Evolutionary conservation across 2,797 vertebrate species (phyloP).

Genomic region (Pitangus sulphuratus): DNA sequence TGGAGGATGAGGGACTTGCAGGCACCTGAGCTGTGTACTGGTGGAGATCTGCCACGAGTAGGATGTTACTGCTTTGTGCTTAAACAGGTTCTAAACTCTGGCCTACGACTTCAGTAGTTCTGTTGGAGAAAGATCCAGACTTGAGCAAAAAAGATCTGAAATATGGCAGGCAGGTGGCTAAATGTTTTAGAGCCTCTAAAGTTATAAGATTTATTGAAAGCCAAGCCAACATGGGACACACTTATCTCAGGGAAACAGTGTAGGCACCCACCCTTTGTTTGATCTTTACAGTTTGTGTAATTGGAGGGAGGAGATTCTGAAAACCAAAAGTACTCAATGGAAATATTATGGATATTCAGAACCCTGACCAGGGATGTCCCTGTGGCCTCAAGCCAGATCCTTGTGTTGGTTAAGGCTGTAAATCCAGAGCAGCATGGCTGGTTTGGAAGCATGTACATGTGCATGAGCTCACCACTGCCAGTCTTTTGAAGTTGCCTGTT

Average conservation of each 20-base stretch:
- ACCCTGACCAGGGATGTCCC: rapidly evolving
- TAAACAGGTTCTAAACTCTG: neutral
- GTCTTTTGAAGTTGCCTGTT: neutral
- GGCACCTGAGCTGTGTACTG: rapidly evolving
- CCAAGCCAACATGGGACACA: neutral
- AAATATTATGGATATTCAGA: neutral
- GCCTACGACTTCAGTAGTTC: neutral
- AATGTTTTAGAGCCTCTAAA: neutral
- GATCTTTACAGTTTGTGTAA: neutral
- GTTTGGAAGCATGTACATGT: neutral
- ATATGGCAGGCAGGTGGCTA: neutral
- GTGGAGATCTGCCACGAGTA: neutral
- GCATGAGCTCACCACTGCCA: neutral
- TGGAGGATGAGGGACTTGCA: neutral
- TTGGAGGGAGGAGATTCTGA: neutral
- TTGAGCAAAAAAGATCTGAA: neutral
- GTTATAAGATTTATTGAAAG: neutral
- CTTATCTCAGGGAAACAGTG: neutral
- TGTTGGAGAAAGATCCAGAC: neutral
- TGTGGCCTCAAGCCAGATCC: neutral
- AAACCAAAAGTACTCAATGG: neutral
- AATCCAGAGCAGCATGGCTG: neutral
- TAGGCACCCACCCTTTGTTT: neutral
- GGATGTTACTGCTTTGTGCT: neutral
- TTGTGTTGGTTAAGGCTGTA: neutral